A percentile compares a stretch with the other conserved stretches of the same genome.
phyloP scores from a whole-genome alignment of 2,888 invertebrate genomes.

The Xestia xanthographa region DNA sequence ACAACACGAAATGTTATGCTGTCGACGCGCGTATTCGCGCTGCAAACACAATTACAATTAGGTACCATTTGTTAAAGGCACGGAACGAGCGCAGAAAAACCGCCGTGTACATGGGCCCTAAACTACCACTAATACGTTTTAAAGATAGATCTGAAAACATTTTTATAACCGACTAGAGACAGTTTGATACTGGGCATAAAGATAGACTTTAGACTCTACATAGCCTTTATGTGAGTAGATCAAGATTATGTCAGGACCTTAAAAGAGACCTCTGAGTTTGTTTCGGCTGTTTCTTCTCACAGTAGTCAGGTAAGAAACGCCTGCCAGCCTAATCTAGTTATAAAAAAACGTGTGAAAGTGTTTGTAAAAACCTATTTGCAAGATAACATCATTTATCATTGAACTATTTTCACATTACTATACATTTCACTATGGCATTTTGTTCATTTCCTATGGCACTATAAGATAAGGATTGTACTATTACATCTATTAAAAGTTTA shows the following conservation, averaged over 20 bases:
- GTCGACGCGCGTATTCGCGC: background rate
- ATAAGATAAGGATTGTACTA: background rate
- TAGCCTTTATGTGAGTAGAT: too few relatives aligned
- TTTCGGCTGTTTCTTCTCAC: too few relatives aligned
- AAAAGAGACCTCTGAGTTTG: too few relatives aligned
- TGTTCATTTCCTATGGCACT: slow-evolving; percentile 35
- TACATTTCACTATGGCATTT: slow-evolving; percentile 17
- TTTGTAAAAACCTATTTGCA: too few relatives aligned
- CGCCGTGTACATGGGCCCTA: background rate
- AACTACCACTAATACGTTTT: background rate
- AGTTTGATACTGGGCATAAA: background rate
- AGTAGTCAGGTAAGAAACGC: too few relatives aligned
- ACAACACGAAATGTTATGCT: background rate
- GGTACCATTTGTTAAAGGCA: background rate
- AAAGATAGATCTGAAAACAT: background rate
- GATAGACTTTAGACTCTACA: background rate
- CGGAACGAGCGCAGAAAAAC: background rate
- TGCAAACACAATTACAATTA: background rate
- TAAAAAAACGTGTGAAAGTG: too few relatives aligned
- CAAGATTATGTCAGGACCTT: too few relatives aligned
- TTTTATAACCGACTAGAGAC: background rate
- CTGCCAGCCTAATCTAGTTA: too few relatives aligned
- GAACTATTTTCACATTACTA: background rate
- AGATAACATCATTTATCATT: background rate
- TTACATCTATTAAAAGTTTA: background rate